These are phyloP conservation scores for Erebia aethiops DNA, from an alignment of 2,888 invertebrate genomes.

Conservation along the genomic window DNA sequence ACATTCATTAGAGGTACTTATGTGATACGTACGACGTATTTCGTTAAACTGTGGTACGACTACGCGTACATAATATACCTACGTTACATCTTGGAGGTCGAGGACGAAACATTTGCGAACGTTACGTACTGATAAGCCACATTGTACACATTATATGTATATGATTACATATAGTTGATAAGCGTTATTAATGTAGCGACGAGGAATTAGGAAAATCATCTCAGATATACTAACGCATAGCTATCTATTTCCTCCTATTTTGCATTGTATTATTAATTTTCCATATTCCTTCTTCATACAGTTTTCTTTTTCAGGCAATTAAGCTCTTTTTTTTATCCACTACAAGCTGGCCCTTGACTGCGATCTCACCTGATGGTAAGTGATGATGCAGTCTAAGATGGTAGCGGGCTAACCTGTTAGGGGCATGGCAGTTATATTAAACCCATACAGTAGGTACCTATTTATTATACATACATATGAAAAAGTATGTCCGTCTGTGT, in stretches of 20 bases:
- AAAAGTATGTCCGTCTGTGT: too few species aligned
- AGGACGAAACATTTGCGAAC: constrained; percentile 41
- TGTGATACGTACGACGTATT: not conserved
- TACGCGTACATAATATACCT: too few species aligned
- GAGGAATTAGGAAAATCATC: constrained; percentile 34
- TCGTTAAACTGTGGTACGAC: too few species aligned
- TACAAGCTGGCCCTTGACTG: too few species aligned
- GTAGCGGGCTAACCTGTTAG: too few species aligned
- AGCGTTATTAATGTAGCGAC: constrained; percentile 35
- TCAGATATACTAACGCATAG: not conserved
- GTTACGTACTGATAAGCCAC: constrained; percentile 39
- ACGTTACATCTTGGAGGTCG: constrained; percentile 41
- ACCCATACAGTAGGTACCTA: too few species aligned
- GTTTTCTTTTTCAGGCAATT: too few species aligned
- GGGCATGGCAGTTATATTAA: too few species aligned
- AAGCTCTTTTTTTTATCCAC: too few species aligned
- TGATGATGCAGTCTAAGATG: too few species aligned
- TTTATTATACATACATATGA: too few species aligned
- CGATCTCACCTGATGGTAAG: too few species aligned
- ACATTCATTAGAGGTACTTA: constrained; percentile 25
- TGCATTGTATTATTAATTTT: not conserved
- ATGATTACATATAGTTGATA: constrained; percentile 40
- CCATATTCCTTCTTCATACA: not conserved
- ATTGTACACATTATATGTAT: constrained; percentile 9
- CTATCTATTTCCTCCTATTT: not conserved